Conservation (phyloP, 2,888 invertebrate genomes). For the Kuschelorhynchus macadamiae region DNA sequence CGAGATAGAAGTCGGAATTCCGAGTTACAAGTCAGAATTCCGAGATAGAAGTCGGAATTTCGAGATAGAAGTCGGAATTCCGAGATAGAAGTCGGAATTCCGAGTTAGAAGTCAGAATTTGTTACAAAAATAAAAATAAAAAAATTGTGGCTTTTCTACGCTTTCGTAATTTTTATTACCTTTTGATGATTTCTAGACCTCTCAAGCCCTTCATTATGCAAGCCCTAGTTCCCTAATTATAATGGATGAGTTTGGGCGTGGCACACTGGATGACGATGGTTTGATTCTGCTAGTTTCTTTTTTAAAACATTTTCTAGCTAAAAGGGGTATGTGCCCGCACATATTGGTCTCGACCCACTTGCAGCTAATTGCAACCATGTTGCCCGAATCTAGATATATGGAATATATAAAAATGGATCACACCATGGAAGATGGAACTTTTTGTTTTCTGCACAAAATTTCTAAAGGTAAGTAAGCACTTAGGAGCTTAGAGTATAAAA, state of each 20-base stretch:
- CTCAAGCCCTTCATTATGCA: slow-evolving; percentile 78
- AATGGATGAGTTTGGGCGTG: slow-evolving; percentile 92
- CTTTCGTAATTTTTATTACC: neutral
- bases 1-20: too few relatives aligned
- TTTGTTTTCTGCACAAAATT: slow-evolving; percentile 79
- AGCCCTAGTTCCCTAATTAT: slow-evolving; percentile 80
- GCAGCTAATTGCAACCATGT: slow-evolving; percentile 74
- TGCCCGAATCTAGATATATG: slow-evolving; percentile 70
- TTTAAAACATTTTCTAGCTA: slow-evolving; percentile 77
- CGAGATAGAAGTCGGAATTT: too few relatives aligned
- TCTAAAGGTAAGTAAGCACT: slow-evolving; percentile 75
- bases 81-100: too few relatives aligned
- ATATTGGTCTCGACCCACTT: slow-evolving; percentile 85
- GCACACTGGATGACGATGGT: slow-evolving; percentile 84
- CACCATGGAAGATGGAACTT: slow-evolving; percentile 64
- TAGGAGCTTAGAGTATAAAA: too few relatives aligned
- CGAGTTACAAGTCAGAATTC: too few relatives aligned
- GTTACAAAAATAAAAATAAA: too few relatives aligned
- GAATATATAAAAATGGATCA: slow-evolving; percentile 63
- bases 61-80: too few relatives aligned
- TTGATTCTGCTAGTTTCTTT: slow-evolving; percentile 79
- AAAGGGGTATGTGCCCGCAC: slow-evolving; percentile 76
- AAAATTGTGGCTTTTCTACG: too few relatives aligned
- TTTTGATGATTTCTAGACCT: slow-evolving; percentile 72
- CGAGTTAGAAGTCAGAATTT: too few relatives aligned